Evolutionary conservation across 2,797 vertebrate species (phyloP).

Genomic region (Danionella dracula): DNA sequence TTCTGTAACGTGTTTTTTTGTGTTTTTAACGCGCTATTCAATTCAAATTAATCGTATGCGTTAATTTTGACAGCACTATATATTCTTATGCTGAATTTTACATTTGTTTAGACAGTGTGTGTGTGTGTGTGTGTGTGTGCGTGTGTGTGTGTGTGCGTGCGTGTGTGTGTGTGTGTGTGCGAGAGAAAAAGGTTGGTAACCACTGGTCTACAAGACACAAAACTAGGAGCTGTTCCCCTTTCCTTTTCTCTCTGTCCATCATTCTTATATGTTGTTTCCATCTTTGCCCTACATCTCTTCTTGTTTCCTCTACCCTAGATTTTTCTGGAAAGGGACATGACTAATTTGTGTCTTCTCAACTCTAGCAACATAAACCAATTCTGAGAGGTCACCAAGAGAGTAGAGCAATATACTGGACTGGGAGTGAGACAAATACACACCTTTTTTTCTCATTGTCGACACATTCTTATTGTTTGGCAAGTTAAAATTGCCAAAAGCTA

Average conservation of each 20-base stretch:
- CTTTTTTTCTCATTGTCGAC: constrained; percentile 11
- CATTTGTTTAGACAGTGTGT: no score
- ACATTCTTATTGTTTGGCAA: background rate
- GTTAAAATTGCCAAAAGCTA: background rate
- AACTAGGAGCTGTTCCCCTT: background rate
- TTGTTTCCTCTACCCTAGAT: background rate
- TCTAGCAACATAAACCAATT: constrained; percentile 19
- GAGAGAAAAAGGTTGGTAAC: background rate
- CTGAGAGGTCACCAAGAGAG: constrained; percentile 13
- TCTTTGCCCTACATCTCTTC: background rate
- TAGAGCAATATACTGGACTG: constrained; percentile 19
- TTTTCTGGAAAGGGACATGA: background rate
- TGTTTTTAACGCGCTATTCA: no score
- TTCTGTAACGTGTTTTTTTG: no score
- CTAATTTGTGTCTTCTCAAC: background rate
- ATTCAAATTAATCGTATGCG: no score
- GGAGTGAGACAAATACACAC: background rate
- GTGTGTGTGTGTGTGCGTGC: no score
- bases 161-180: background rate
- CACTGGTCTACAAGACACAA: constrained; percentile 1
- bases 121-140: no score
- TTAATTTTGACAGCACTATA: no score
- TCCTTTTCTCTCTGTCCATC: constrained; percentile 2
- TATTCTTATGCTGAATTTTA: no score
- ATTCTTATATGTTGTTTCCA: background rate